Percentiles rank a stretch among this genome's conserved stretches.
These are phyloP conservation scores for Anoplopoma fimbria DNA, from an alignment of 2,113 vertebrate genomes.

Conservation along the genomic window DNA sequence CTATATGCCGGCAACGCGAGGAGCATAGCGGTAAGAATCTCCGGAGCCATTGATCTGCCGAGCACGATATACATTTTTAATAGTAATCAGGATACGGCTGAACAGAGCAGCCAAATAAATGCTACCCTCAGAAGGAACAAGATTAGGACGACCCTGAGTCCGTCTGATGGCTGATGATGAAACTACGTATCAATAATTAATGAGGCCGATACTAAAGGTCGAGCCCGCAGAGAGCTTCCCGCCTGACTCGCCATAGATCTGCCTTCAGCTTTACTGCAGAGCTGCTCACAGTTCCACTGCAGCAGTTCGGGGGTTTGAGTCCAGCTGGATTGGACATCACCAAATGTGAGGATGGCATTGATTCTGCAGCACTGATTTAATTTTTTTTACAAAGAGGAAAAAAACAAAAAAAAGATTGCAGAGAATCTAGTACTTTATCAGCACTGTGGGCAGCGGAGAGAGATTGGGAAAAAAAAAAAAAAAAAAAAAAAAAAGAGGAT, in stretches of 20 bases:
- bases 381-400: conserved; percentile 12
- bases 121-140: conserved; percentile 17
- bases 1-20: background rate
- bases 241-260: conserved; percentile 50
- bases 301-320: conserved; percentile 44
- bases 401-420: background rate
- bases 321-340: conserved; percentile 62
- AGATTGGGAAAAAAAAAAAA: no score
- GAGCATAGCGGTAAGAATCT: conserved; percentile 11
- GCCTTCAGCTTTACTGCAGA: conserved; percentile 58
- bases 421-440: conserved; percentile 55
- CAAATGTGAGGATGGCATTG: conserved; percentile 57
- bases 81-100: background rate
- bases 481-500: conserved; percentile 65
- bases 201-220: conserved; percentile 70
- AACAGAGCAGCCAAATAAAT: conserved; percentile 28
- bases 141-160: conserved; percentile 38
- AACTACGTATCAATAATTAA: conserved; percentile 73
- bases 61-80: conserved; percentile 14
- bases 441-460: conserved; percentile 73
- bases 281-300: conserved; percentile 53
- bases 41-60: background rate
- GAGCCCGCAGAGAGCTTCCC: conserved; percentile 46
- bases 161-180: conserved; percentile 63
- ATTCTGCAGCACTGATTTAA: conserved; percentile 61